Base-by-base conservation (phyloP, 2,888 invertebrate genomes). In the Morpho helenor region DNA sequence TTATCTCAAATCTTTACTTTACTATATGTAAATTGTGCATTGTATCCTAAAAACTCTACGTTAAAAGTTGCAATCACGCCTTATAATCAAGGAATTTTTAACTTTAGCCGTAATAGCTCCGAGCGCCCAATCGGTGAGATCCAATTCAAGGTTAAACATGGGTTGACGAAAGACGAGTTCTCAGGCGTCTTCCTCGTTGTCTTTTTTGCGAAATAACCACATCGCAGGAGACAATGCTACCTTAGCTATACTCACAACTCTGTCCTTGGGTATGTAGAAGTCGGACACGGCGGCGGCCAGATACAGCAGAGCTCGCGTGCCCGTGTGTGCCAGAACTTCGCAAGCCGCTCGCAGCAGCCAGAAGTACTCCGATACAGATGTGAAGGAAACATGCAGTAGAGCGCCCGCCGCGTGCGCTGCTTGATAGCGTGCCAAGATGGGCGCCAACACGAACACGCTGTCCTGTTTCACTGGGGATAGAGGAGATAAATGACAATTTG, bases 281-380 rank as follows among this genome's bases (percentile, higher is more conserved):
- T 99, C 99, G 0, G 99, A 98, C 0, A 99, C 99, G 4, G 99
- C 99, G 1, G 99, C 99, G 16, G 99, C 99, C 56, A 99, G 92
- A 82, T 98, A 99, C n/a, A 99, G 85, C 70, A 98, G 80, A 0
- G 96, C 96, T 41, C 92, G 89, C 0, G 92, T 80, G 7, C 94
- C 94, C 51, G 95, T 89, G 49, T 91, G 81, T 8, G 94, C 92
- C 61, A 99, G 88, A 66, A 94, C 93, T 81, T 96, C 95, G 73
- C 97, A 96, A 22, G 95, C 94, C 9, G 95, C 96, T 64, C 96
- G 91, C 66, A 99, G 84, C 61, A 98, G 90, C 96, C 97, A 97
- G 79, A 99, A 94, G 87, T 99, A 99, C 73, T 99, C 98, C 0
- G 95, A 94, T 9, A 99, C 93, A 0, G 97, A 94, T 7, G 96